These are phyloP conservation scores for Aelia acuminata DNA, from an alignment of 2,888 invertebrate species.

Conservation along the genomic window DNA sequence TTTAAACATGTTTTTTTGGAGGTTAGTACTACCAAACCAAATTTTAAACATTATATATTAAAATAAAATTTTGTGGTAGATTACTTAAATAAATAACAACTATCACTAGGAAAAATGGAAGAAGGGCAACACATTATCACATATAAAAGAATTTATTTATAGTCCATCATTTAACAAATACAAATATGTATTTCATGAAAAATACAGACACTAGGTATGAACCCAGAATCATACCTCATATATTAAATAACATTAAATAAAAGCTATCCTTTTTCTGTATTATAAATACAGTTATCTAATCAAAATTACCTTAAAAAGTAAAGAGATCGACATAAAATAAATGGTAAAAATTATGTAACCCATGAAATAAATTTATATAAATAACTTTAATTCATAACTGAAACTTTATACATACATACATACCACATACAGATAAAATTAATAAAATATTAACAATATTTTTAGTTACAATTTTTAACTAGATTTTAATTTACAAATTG, in stretches of 20 bases:
- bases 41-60: neutral
- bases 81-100: neutral
- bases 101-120: neutral
- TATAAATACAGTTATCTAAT: neutral
- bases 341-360: neutral
- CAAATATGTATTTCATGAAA: neutral
- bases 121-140: neutral
- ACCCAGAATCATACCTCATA: neutral
- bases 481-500: conserved; percentile 57
- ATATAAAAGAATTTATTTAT: conserved; percentile 12
- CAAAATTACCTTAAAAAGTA: neutral
- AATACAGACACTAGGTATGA: neutral
- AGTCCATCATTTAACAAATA: neutral
- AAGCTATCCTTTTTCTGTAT: neutral
- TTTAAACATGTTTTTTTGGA: neutral
- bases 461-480: conserved; percentile 27
- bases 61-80: neutral
- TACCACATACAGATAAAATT: neutral
- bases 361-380: conserved; percentile 10
- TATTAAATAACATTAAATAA: neutral
- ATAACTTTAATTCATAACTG: conserved; percentile 38
- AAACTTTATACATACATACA: conserved; percentile 37
- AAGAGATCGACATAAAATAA: conserved; percentile 37
- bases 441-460: conserved; percentile 25
- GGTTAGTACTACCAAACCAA: too few species aligned